Conservation (phyloP, 2,888 invertebrate genomes). For the Oithona nana region DNA sequence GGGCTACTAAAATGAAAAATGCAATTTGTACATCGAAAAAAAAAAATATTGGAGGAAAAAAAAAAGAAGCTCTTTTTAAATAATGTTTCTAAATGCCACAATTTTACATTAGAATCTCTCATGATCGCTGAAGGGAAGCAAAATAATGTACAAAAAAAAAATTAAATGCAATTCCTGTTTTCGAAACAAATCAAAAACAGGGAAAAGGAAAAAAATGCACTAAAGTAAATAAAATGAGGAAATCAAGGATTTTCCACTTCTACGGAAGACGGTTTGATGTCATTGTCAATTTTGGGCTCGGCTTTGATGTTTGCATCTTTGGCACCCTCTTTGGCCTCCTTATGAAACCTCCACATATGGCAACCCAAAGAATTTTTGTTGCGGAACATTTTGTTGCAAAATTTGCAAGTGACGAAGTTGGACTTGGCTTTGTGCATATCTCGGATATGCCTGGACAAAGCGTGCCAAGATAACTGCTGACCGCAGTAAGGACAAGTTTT, state of each 20-base stretch:
- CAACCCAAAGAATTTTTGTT: constrained; percentile 15
- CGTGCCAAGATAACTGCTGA: constrained; percentile 17
- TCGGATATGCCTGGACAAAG: constrained; percentile 12
- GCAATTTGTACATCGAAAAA: background rate
- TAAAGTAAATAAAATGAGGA: too few relatives aligned
- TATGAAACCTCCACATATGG: constrained; percentile 16
- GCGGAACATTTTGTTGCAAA: constrained; percentile 10
- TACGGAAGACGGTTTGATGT: too few relatives aligned
- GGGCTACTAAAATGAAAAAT: background rate
- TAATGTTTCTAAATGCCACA: background rate
- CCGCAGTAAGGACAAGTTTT: constrained; percentile 16
- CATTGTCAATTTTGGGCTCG: too few relatives aligned
- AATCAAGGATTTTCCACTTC: too few relatives aligned
- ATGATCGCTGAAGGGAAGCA: background rate
- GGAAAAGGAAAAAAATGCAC: background rate
- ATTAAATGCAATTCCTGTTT: too few relatives aligned
- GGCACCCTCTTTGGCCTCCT: background rate
- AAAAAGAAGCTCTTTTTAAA: too few relatives aligned
- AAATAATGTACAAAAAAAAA: too few relatives aligned
- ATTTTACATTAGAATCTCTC: background rate
- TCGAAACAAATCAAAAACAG: too few relatives aligned
- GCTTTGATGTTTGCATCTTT: background rate
- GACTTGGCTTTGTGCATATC: constrained; percentile 13
- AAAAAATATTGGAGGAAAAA: background rate
- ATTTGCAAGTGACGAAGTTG: constrained; percentile 6